Base-by-base conservation (phyloP, 2,888 invertebrate genomes). In the Drosophila kuntzei region DNA sequence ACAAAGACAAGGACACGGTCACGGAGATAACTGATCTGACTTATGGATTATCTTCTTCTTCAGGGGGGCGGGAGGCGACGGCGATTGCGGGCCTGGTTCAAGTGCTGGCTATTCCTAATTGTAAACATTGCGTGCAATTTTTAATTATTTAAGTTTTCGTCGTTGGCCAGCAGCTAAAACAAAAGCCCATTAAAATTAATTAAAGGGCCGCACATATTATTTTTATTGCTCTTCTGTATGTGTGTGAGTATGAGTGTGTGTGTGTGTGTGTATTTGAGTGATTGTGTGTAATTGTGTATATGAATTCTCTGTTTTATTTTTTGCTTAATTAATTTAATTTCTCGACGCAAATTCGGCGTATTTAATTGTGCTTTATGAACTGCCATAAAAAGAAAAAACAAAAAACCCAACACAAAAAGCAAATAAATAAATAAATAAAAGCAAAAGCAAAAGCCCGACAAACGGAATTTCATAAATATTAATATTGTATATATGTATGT, bases 91-190 rank as follows among this genome's bases (percentile, higher is more conserved):
- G 64, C 60, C 69, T 70, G 64, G 74, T 69, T 64, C 72, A 74
- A 70, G 69, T 67, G 88, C 87, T 83, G 84, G 73, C 66, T 78
- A 84, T 86, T 86, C 89, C 86, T 86, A 86, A 87, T 84, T 89
- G 80, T 89, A 84, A 87, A 87, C 89, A 87, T 90, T 89, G 91
- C 90, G 91, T 90, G 90, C 91, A 90, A 90, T 91, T 89, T 89
- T 84, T 91, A 90, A 87, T 90, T 90, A 91, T 90, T 90, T 91
- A 90, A 91, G 90, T 86, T 89, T 85, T 87, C 72, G 71, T 67
- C 64, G 76, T 73, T 68, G 36, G 59, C 53, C 60, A 54, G 74
- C 86, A 76, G 83, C 71, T 64, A 72, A 76, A 64, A 64, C 65
- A 81, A 75, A 82, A 77, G 72, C 80, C 87, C 85, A 87, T 86